phyloP scores from a whole-genome alignment of 1,140 invertebrate species.

The Diorhabda sublineata region DNA sequence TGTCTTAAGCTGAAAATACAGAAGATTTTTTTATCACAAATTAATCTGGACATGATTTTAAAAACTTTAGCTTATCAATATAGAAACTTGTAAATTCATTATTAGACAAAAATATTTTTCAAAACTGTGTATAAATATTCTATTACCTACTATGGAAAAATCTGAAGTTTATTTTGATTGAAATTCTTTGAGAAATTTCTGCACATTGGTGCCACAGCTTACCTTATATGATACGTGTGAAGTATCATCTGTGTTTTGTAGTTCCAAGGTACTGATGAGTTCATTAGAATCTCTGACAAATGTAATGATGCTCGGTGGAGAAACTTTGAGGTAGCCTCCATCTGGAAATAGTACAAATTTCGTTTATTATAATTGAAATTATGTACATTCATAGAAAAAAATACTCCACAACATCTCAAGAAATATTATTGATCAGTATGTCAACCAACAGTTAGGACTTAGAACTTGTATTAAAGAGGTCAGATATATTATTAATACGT shows the following conservation, averaged over 20 bases:
- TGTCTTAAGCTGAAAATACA: slow-evolving; percentile 63
- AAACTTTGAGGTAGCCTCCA: slow-evolving; percentile 52
- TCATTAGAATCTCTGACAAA: slow-evolving; percentile 64
- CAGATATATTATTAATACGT: no score
- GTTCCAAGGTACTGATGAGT: slow-evolving; percentile 57
- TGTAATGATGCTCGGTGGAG: slow-evolving; percentile 57
- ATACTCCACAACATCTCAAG: no score
- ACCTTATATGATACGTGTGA: slow-evolving; percentile 73
- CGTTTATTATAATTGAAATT: no score
- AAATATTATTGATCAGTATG: no score
- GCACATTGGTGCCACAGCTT: slow-evolving; percentile 11
- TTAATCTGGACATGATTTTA: no score
- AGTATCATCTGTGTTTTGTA: slow-evolving; percentile 62
- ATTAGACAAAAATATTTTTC: background rate
- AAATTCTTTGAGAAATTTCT: background rate
- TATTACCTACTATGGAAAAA: background rate
- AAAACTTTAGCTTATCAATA: no score
- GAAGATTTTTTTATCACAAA: background rate
- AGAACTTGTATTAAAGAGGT: no score
- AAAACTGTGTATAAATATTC: background rate
- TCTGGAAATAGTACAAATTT: slow-evolving; percentile 28
- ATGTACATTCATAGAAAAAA: no score
- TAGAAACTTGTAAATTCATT: background rate
- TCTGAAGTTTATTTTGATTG: background rate
- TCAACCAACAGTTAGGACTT: no score